These are phyloP conservation scores for Ceratitis capitata DNA, from an alignment of 1,140 invertebrate genomes.

Conservation along the genomic window DNA sequence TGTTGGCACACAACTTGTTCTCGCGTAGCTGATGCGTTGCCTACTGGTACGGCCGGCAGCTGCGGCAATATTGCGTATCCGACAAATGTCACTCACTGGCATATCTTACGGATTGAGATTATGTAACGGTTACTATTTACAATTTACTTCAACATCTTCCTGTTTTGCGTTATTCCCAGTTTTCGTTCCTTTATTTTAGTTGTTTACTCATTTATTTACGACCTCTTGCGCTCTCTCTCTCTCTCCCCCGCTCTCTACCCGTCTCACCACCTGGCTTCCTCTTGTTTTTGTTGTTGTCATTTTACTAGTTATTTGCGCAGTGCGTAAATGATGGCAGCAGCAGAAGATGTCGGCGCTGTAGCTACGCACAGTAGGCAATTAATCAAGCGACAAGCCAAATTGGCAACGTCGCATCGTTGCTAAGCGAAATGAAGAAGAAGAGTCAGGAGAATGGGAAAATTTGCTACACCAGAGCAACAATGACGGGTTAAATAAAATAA, in stretches of 20 bases:
- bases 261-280: background rate
- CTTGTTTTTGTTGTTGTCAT: conserved; percentile 24
- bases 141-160: conserved; percentile 30
- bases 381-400: conserved; percentile 33
- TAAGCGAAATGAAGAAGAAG: too few relatives aligned
- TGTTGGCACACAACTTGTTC: conserved; percentile 27
- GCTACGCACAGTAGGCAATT: conserved; percentile 32
- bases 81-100: conserved; percentile 34
- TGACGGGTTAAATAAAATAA: background rate
- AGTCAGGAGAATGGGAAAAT: conserved; percentile 1
- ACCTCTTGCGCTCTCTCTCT: too few relatives aligned
- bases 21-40: background rate
- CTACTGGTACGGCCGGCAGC: background rate
- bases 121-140: conserved; percentile 38
- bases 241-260: too few relatives aligned
- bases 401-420: background rate
- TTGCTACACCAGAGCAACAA: background rate
- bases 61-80: conserved; percentile 34
- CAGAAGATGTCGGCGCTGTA: conserved; percentile 29
- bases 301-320: background rate
- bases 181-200: background rate
- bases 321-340: conserved; percentile 28
- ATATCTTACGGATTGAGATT: conserved; percentile 38
- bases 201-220: background rate
- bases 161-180: background rate